These are phyloP conservation scores for Nymphalis c-album DNA, from an alignment of 2,888 invertebrate genomes.

Conservation along the genomic window DNA sequence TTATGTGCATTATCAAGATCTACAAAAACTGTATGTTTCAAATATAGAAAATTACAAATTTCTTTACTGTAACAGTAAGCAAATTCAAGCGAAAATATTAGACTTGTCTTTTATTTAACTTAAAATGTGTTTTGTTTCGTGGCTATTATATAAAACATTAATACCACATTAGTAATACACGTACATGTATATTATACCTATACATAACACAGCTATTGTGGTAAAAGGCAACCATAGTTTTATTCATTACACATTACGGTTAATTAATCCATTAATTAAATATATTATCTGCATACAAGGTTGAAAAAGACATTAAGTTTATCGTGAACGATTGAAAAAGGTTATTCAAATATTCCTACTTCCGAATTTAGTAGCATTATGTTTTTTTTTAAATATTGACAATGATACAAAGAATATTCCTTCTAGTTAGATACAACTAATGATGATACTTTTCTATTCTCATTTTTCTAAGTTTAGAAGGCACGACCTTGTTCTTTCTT, in stretches of 20 bases:
- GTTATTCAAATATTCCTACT: background rate
- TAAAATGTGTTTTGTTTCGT: background rate
- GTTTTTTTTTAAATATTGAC: background rate
- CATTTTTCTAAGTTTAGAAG: conserved; percentile 52
- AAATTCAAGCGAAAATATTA: too few species aligned
- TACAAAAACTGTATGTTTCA: too few species aligned
- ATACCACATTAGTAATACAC: background rate
- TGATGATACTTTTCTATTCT: conserved; percentile 1
- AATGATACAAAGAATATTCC: background rate
- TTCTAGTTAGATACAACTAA: background rate
- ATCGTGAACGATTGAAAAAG: too few species aligned
- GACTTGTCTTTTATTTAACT: too few species aligned
- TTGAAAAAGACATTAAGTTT: background rate
- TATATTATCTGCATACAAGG: background rate
- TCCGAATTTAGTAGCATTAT: background rate
- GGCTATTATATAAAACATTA: background rate
- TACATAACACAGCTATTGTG: background rate
- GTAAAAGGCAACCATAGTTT: background rate
- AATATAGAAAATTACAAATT: too few species aligned
- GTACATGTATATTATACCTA: too few species aligned
- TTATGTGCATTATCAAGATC: too few species aligned
- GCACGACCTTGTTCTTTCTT: conserved; percentile 70
- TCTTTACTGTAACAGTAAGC: too few species aligned
- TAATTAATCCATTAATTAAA: background rate
- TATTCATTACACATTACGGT: background rate